Percentiles rank a stretch among this genome's conserved stretches.
These are phyloP conservation scores for Sapajus apella DNA, from an alignment of 2,113 vertebrate genomes.

Conservation along the genomic window DNA sequence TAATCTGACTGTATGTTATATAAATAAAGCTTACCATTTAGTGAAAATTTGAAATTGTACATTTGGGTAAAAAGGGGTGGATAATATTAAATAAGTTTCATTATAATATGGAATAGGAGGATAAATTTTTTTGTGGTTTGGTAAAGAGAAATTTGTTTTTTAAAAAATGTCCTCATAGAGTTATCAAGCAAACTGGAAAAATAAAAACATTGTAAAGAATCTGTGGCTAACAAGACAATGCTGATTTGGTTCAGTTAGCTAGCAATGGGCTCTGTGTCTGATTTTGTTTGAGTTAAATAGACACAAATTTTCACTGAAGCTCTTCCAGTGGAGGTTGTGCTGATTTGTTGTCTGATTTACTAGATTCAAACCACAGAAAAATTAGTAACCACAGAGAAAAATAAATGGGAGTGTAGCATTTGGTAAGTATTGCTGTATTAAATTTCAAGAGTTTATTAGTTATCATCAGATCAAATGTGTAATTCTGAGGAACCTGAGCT, in stretches of 20 bases:
- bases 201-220: not conserved
- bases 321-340: slow-evolving; percentile 5
- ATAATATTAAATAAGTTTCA: slow-evolving; percentile 3
- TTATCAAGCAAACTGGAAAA: not conserved
- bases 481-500: not conserved
- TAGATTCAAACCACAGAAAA: slow-evolving; percentile 3
- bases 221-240: not conserved
- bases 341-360: slow-evolving; percentile 18
- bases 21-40: slow-evolving; percentile 29
- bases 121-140: slow-evolving; percentile 43
- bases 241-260: not conserved
- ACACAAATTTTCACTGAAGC: not conserved
- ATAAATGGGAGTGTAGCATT: not conserved
- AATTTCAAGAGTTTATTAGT: slow-evolving; percentile 16
- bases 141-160: slow-evolving; percentile 22
- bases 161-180: not conserved
- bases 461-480: slow-evolving; percentile 17
- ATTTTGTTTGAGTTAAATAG: slow-evolving; percentile 28
- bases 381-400: slow-evolving; percentile 22
- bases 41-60: not conserved
- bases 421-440: not conserved
- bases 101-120: not conserved
- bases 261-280: not conserved
- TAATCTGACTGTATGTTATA: not conserved
- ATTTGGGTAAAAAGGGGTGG: not conserved